Conservation (phyloP, 2,113 vertebrate species). For the Ochotona curzoniae region DNA sequence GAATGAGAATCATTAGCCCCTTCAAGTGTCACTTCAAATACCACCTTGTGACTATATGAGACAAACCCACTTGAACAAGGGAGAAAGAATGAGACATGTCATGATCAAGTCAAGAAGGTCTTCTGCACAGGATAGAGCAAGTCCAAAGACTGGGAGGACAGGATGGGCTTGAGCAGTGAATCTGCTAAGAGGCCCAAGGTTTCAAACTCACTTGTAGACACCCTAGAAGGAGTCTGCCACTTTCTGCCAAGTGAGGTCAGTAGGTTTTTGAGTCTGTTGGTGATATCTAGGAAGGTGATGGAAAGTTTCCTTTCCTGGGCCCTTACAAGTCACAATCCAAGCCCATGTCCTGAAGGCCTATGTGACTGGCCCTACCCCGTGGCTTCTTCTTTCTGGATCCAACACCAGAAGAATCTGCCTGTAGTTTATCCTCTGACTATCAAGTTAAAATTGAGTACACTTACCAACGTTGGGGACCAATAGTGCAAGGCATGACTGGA, state of each 20-base stretch:
- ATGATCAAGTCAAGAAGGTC: neutral
- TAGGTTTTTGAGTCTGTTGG: neutral
- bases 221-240: neutral
- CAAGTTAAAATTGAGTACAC: neutral
- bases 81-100: too few species aligned
- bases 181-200: neutral
- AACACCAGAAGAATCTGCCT: neutral
- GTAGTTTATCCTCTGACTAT: neutral
- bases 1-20: neutral
- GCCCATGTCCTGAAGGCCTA: too few species aligned
- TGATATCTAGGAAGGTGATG: neutral
- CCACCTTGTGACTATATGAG: too few species aligned
- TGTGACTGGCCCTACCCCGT: neutral
- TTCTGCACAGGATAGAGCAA: neutral
- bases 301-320: neutral
- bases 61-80: neutral
- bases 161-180: neutral
- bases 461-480: neutral
- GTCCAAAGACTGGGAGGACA: too few species aligned
- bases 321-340: neutral
- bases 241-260: neutral
- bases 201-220: neutral
- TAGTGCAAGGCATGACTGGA: accelerated
- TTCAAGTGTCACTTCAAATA: too few species aligned
- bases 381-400: neutral